Conservation (phyloP, 1,140 invertebrate species). For the Meteorus sp. region DNA sequence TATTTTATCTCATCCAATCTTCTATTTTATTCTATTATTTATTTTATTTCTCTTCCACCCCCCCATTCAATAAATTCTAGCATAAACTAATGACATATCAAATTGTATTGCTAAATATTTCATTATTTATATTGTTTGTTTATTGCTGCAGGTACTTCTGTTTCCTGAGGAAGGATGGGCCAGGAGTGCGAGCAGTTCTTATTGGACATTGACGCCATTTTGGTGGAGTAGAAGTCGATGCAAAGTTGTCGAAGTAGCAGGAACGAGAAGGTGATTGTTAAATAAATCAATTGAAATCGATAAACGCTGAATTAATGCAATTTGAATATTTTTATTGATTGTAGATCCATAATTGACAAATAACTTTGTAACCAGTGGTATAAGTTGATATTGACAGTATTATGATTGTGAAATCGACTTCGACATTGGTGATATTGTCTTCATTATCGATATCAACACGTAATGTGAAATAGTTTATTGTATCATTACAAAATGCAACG, state of each 20-base stretch:
- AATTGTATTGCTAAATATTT: background rate
- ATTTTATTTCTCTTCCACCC: background rate
- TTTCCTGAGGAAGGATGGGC: conserved; percentile 88
- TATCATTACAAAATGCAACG: too few relatives aligned
- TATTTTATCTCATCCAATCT: too few relatives aligned
- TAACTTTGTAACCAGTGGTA: too few relatives aligned
- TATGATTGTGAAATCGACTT: too few relatives aligned
- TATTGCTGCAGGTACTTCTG: conserved; percentile 68
- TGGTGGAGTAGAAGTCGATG: conserved; percentile 83
- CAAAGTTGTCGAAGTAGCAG: conserved; percentile 81
- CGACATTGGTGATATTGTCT: too few relatives aligned
- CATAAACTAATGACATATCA: background rate
- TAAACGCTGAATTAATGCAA: too few relatives aligned
- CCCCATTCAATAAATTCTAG: background rate
- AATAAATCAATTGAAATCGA: background rate
- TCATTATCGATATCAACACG: too few relatives aligned
- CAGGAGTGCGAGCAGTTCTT: conserved; percentile 77
- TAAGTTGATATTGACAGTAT: too few relatives aligned
- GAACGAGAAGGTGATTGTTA: conserved; percentile 67
- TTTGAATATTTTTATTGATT: background rate
- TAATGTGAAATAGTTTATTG: too few relatives aligned
- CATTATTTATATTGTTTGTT: conserved; percentile 5
- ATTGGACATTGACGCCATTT: conserved; percentile 83
- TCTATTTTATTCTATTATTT: too few relatives aligned
- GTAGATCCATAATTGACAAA: background rate